A percentile compares a stretch with the other conserved stretches of the same genome.
These are phyloP conservation scores for Eulithis testata DNA, from an alignment of 2,888 invertebrate genomes.

Conservation along the genomic window DNA sequence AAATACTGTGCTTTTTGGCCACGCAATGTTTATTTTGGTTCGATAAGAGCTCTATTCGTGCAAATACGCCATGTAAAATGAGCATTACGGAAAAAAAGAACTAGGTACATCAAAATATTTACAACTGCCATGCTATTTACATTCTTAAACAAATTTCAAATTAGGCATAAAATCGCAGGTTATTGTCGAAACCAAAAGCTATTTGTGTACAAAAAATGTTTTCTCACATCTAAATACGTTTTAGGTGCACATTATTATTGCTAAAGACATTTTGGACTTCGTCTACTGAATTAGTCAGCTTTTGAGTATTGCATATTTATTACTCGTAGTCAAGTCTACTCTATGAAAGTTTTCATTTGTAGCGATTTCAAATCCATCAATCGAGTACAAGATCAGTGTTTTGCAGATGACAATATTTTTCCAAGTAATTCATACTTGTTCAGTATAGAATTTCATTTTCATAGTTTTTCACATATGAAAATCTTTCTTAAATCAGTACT, in stretches of 20 bases:
- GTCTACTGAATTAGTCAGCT: constrained; percentile 30
- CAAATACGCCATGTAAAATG: constrained; percentile 12
- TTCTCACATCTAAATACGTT: constrained; percentile 56
- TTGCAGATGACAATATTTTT: no score
- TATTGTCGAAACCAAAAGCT: constrained; percentile 36
- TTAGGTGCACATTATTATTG: constrained; percentile 67
- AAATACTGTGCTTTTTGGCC: background rate
- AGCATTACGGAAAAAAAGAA: constrained; percentile 17
- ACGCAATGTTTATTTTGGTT: background rate
- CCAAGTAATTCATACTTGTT: no score
- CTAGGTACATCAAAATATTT: constrained; percentile 35
- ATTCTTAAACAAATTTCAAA: constrained; percentile 34
- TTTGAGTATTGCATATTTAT: constrained; percentile 10
- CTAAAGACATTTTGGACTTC: constrained; percentile 51
- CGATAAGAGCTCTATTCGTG: background rate
- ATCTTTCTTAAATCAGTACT: background rate
- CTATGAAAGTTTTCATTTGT: background rate
- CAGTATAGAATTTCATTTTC: no score
- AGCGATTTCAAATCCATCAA: no score
- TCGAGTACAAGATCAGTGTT: no score
- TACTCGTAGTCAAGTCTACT: constrained; percentile 29
- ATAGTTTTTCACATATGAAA: no score
- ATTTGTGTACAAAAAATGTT: background rate
- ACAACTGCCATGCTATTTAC: constrained; percentile 52
- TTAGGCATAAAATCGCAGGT: constrained; percentile 28